Percentiles rank a stretch among this genome's conserved stretches.
Evolutionary conservation across 2,888 invertebrate genomes (phyloP).

Genomic region (Cyaniris semiargus): DNA sequence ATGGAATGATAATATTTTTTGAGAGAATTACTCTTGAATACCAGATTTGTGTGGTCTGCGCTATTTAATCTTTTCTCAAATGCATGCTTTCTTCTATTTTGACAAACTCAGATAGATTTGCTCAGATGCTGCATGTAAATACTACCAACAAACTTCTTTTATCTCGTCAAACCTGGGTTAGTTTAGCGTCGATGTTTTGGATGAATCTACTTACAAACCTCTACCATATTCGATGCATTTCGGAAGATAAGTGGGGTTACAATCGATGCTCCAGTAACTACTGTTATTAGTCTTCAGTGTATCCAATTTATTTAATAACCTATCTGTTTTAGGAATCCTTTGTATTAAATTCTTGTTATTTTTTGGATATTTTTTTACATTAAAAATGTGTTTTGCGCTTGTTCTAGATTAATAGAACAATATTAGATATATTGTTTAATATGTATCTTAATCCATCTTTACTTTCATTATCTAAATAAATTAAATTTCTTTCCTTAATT

Average conservation of each 20-base stretch:
- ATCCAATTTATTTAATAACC: conserved; percentile 40
- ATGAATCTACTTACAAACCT: not conserved
- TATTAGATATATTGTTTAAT: no score
- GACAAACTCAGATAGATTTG: no score
- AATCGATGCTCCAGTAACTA: conserved; percentile 37
- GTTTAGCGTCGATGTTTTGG: not conserved
- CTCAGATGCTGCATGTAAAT: no score
- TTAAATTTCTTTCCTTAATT: no score
- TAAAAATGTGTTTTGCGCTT: not conserved
- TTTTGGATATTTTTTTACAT: not conserved
- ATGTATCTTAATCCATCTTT: no score
- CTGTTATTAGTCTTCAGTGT: conserved; percentile 37
- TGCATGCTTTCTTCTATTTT: no score
- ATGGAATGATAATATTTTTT: no score
- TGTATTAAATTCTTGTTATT: not conserved
- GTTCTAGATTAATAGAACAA: no score
- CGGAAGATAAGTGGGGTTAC: conserved; percentile 35
- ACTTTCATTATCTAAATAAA: no score
- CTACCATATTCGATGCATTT: not conserved
- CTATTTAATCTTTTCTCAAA: not conserved
- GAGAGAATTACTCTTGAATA: no score
- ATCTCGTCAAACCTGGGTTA: not conserved
- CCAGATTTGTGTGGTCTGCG: no score
- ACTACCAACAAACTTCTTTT: no score
- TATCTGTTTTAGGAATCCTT: conserved; percentile 37